Conservation (phyloP, 2,113 vertebrate species). For the Rhegmatorhina hoffmannsi region DNA sequence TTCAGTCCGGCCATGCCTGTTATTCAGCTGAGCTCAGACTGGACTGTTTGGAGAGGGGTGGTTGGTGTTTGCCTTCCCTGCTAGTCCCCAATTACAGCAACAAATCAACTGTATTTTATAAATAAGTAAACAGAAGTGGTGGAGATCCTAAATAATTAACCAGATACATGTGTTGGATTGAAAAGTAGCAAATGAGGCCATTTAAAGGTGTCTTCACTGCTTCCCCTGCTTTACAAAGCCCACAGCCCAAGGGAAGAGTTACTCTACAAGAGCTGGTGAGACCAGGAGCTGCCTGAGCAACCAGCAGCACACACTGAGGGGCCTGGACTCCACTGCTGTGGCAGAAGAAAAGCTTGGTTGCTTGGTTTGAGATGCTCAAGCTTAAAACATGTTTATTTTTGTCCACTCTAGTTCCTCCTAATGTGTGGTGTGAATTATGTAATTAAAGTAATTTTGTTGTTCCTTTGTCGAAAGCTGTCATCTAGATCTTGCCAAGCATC, state of each 20-base stretch:
- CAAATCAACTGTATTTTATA: background rate
- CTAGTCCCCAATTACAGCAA: background rate
- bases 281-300: background rate
- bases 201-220: background rate
- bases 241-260: background rate
- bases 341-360: background rate
- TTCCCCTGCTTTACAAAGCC: background rate
- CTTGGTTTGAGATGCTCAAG: background rate
- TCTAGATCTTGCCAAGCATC: background rate
- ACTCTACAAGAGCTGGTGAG: background rate
- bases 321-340: background rate
- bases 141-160: conserved; percentile 34
- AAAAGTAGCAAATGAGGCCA: conserved; percentile 15
- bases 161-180: background rate
- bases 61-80: background rate
- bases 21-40: background rate
- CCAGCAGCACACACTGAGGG: accelerated
- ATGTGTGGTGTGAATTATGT: background rate
- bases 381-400: background rate
- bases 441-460: background rate
- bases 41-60: background rate
- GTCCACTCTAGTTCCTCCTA: background rate
- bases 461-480: background rate
- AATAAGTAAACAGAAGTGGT: background rate
- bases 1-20: background rate